These are phyloP conservation scores for Myiotriccus ornatus DNA, from an alignment of 2,797 vertebrate species.

Conservation along the genomic window DNA sequence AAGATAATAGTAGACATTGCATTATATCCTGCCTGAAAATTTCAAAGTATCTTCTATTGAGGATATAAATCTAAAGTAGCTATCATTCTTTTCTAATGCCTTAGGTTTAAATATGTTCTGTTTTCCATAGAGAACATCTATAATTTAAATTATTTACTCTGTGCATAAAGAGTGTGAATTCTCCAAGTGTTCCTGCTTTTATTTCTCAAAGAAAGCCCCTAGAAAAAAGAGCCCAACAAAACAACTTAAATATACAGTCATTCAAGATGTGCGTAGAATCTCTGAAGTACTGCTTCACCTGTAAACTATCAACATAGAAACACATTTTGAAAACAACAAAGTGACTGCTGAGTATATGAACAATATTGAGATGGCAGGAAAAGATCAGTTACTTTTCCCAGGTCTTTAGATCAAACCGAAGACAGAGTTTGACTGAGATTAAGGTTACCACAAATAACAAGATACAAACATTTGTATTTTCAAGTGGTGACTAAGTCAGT, in stretches of 20 bases:
- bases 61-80: constrained; percentile 41
- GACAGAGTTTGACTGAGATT: neutral
- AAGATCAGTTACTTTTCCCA: neutral
- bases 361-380: neutral
- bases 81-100: constrained; percentile 39
- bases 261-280: neutral
- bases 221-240: neutral
- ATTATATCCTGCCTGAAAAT: constrained; percentile 24
- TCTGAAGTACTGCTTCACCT: constrained; percentile 39
- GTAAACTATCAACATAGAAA: constrained; percentile 32
- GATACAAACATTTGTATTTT: constrained; percentile 32
- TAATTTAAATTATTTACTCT: constrained; percentile 55
- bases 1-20: neutral
- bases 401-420: constrained; percentile 22
- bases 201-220: constrained; percentile 43
- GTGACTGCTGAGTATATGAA: neutral
- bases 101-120: neutral
- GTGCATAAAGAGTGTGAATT: constrained; percentile 4
- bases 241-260: neutral
- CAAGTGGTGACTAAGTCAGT: neutral
- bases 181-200: constrained; percentile 34
- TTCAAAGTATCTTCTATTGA: constrained; percentile 32
- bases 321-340: constrained; percentile 33
- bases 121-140: constrained; percentile 21
- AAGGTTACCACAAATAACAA: neutral